Base-by-base conservation (phyloP, 1,140 invertebrate genomes). In the Spodoptera frugiperda region DNA sequence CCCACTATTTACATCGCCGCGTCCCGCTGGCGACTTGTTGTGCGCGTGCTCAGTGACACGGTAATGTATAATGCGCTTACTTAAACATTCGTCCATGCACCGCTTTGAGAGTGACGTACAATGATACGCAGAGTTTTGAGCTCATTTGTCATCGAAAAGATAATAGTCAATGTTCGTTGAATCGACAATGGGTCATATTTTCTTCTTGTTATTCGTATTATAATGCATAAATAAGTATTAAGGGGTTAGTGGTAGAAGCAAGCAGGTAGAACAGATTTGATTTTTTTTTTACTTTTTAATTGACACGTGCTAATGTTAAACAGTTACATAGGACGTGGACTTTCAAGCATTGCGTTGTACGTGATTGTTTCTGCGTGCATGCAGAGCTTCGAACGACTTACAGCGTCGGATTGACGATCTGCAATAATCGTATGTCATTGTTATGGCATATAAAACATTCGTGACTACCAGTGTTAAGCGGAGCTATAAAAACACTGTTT, bases 71-170 rank as follows among this genome's bases (percentile, higher is more conserved):
- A 17, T 44, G n/a, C 46, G 46, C 4, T 70, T 70, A 55, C 54
- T 61, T 71, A 57, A 59, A 51, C 33, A 55, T 53, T 75, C 65
- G 33, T 70, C 51, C 11, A 44, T 70, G 17, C 33, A 76, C 30
- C 15, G 70, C 33, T 72, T 12, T 15, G 19, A 70, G 75, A 59
- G 77, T 78, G 73, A 80, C 51, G 76, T 79, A 82, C 57, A 83
- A 82, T 81, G 80, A 78, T 80, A 83, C 79, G 74, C 81, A 81
- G 77, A 86, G 81, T 84, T 89, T 84, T 86, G 80, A 87, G 83
- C 83, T 89, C 89, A 89, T 91, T 91, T 91, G 88, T 91, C 89
- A 91, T 87, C 85, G 80, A 80, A 82, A 87, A 89, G 87, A 91
- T 89, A 88, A 89, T 85, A 89, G 86, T 86, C 81, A 84, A 87